Conservation (phyloP, 2,113 vertebrate species). For the Suncus etruscus region DNA sequence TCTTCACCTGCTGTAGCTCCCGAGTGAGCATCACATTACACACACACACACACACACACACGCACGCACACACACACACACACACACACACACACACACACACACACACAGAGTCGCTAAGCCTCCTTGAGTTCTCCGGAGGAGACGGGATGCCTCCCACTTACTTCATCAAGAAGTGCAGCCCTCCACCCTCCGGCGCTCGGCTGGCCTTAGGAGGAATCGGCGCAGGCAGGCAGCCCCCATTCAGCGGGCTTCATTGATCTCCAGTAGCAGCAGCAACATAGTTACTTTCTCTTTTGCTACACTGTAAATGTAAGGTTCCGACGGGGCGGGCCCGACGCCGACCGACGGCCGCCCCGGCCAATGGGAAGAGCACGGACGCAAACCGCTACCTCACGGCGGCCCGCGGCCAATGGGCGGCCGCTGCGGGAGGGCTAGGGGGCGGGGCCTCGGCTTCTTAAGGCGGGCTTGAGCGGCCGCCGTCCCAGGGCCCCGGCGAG, state of each 20-base stretch:
- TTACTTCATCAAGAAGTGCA: conserved; percentile 77
- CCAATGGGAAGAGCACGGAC: conserved; percentile 70
- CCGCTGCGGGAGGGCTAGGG: conserved; percentile 47
- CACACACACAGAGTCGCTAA: neutral
- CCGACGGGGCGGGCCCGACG: conserved; percentile 81
- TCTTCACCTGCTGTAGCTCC: conserved; percentile 65
- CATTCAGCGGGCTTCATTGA: conserved; percentile 90
- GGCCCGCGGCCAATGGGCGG: conserved; percentile 55
- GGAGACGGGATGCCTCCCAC: conserved; percentile 61
- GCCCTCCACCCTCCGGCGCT: conserved; percentile 73
- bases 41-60: neutral
- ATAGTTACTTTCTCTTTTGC: conserved; percentile 94
- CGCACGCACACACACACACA: conserved; percentile 2
- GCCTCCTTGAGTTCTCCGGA: neutral
- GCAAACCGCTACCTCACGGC: conserved; percentile 50
- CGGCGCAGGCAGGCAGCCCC: conserved; percentile 79
- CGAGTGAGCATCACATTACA: conserved; percentile 22
- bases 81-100: conserved; percentile 30
- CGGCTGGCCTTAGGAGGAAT: conserved; percentile 54
- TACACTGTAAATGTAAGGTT: conserved; percentile 90
- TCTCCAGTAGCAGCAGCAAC: conserved; percentile 88
- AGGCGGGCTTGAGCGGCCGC: conserved; percentile 76
- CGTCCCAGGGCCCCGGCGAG: conserved; percentile 71
- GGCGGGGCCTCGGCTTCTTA: conserved; percentile 70
- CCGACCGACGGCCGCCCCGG: neutral